These are phyloP conservation scores for Ophioninae sp. DNA, from an alignment of 2,888 invertebrate genomes.

Conservation along the genomic window DNA sequence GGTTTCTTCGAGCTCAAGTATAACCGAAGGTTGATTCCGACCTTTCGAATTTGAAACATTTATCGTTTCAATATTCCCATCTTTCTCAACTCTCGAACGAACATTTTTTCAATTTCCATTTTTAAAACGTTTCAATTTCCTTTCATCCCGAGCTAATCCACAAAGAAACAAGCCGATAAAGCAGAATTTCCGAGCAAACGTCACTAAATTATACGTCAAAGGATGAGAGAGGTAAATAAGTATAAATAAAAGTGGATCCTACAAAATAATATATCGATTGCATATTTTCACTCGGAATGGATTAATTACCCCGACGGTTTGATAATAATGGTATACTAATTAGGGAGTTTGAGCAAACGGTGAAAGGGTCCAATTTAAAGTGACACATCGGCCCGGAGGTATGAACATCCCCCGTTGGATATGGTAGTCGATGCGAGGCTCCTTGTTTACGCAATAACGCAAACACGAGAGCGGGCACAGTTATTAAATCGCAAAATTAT, in stretches of 20 bases:
- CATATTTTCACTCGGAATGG: constrained; percentile 29
- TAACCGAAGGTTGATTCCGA: too few relatives aligned
- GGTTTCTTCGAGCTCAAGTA: too few relatives aligned
- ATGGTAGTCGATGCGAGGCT: not conserved
- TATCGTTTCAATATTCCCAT: too few relatives aligned
- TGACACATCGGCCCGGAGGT: constrained; percentile 14
- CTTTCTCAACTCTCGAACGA: too few relatives aligned
- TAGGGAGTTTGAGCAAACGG: constrained; percentile 34
- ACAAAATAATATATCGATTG: constrained; percentile 20
- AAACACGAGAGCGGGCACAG: constrained; percentile 32
- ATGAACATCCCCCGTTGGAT: constrained; percentile 23
- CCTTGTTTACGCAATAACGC: constrained; percentile 27
- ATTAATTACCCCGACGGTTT: constrained; percentile 42
- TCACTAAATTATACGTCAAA: too few relatives aligned
- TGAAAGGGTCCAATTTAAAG: constrained; percentile 43
- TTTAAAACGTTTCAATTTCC: too few relatives aligned
- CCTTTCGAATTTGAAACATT: too few relatives aligned
- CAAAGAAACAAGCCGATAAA: too few relatives aligned
- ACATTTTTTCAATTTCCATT: too few relatives aligned
- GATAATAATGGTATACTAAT: constrained; percentile 39
- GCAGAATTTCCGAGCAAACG: too few relatives aligned
- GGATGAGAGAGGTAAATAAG: not conserved
- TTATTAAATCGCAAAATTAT: constrained; percentile 40
- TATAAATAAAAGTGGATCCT: not conserved
- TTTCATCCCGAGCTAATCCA: too few relatives aligned